Percentiles rank a stretch among this genome's conserved stretches.
Evolutionary conservation across 2,113 vertebrate genomes (phyloP).

Genomic region (Lophochroa leadbeateri): DNA sequence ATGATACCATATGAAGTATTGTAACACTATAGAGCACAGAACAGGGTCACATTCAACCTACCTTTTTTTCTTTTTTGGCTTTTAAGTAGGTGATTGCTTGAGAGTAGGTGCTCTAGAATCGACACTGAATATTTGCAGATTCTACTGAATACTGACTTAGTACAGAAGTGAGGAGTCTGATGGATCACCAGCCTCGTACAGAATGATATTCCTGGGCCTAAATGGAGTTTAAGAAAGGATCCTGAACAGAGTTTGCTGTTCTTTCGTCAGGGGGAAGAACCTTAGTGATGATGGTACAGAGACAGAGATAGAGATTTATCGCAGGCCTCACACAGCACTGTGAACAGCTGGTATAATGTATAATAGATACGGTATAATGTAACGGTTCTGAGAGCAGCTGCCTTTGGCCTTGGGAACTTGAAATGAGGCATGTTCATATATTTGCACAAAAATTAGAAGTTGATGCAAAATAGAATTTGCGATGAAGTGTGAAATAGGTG

Average conservation of each 20-base stretch:
- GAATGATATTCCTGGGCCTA: background rate
- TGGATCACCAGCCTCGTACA: background rate
- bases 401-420: background rate
- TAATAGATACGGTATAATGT: background rate
- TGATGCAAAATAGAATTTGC: background rate
- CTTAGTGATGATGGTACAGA: background rate
- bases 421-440: background rate
- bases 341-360: background rate
- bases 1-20: background rate
- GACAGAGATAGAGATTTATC: background rate
- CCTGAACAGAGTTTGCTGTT: background rate
- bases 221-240: background rate
- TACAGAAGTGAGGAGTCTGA: background rate
- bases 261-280: background rate
- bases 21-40: background rate
- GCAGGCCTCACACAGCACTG: background rate
- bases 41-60: background rate
- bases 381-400: fast-evolving
- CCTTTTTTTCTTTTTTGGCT: background rate
- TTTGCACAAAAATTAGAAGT: background rate
- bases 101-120: background rate
- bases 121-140: background rate
- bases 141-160: background rate
- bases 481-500: background rate
- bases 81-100: background rate